phyloP scores from a whole-genome alignment of 2,113 vertebrate species.

The Prietella phreatophila region DNA sequence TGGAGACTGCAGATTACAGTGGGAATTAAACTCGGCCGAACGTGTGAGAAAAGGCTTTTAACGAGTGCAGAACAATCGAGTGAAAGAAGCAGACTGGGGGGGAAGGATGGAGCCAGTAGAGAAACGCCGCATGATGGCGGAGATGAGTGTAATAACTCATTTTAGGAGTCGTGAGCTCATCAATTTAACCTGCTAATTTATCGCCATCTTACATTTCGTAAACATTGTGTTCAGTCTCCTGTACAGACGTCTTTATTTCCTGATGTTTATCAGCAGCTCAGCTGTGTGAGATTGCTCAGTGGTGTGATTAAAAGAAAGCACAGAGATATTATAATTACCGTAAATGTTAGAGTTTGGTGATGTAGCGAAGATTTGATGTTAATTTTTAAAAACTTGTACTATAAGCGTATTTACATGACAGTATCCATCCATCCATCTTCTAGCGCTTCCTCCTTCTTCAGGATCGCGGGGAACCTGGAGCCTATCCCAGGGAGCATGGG shows the following conservation, averaged over 20 bases:
- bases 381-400: not conserved
- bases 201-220: not conserved
- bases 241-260: not conserved
- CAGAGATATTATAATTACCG: not conserved
- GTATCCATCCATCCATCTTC: too few relatives aligned
- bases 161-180: not conserved
- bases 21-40: constrained; percentile 39
- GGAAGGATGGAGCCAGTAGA: too few relatives aligned
- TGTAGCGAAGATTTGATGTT: not conserved
- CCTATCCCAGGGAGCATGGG: too few relatives aligned
- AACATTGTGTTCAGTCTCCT: not conserved
- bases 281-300: not conserved
- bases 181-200: not conserved
- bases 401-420: not conserved
- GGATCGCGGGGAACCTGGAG: too few relatives aligned
- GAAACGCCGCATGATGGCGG: not conserved
- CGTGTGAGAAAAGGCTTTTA: constrained; percentile 7
- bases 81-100: not conserved
- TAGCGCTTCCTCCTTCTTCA: too few relatives aligned
- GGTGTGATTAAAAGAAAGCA: not conserved
- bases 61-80: constrained; percentile 11
- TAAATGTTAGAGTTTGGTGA: not conserved
- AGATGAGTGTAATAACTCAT: constrained; percentile 14
- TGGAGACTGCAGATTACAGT: constrained; percentile 30
- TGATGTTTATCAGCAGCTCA: not conserved